phyloP scores from a whole-genome alignment of 2,797 vertebrate genomes.

The Parambassis ranga region DNA sequence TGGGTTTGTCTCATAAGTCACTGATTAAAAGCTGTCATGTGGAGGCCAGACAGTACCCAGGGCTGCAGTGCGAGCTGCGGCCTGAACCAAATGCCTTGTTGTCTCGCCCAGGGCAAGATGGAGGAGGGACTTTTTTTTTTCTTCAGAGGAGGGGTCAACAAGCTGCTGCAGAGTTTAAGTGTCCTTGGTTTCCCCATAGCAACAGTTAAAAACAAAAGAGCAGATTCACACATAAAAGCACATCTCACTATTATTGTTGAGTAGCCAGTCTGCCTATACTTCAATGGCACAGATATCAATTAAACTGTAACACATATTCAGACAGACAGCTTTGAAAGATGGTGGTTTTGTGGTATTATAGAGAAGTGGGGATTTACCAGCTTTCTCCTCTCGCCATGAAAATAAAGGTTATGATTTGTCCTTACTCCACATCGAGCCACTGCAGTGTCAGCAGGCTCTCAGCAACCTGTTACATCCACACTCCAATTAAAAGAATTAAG shows the following conservation, averaged over 20 bases:
- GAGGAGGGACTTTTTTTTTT: conserved; percentile 30
- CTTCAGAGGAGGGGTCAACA: conserved; percentile 36
- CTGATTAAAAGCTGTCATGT: conserved; percentile 75
- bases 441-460: conserved; percentile 37
- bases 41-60: conserved; percentile 76
- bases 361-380: too few relatives aligned
- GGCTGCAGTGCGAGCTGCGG: conserved; percentile 73
- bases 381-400: background rate
- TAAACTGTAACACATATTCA: too few relatives aligned
- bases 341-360: too few relatives aligned
- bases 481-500: conserved; percentile 79
- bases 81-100: conserved; percentile 80
- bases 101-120: conserved; percentile 60
- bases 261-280: background rate
- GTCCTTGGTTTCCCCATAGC: conserved; percentile 65
- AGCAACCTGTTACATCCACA: conserved; percentile 58
- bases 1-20: conserved; percentile 58
- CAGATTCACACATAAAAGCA: background rate
- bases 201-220: conserved; percentile 70
- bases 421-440: conserved; percentile 14
- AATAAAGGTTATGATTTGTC: background rate
- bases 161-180: conserved; percentile 66
- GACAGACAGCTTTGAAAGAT: too few relatives aligned
- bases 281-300: too few relatives aligned
- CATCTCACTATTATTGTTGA: background rate